Base-by-base conservation (phyloP, 2,797 vertebrate species). In the Tarsius wallacei region DNA sequence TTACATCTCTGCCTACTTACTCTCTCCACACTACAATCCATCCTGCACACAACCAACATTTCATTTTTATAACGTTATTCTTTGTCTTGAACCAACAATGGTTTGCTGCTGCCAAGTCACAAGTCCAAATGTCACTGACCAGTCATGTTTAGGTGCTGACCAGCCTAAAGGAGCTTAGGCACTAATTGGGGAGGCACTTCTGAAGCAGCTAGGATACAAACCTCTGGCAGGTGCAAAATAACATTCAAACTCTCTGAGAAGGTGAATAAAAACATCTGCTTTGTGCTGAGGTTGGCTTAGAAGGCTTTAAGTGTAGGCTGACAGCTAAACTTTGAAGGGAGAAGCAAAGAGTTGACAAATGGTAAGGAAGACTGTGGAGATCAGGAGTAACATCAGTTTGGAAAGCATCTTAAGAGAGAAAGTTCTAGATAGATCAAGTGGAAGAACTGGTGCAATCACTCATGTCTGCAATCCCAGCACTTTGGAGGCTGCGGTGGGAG, bases 331-430 rank as follows among this genome's bases (percentile, higher is more conserved):
- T 77, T 59, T 36, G 31, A 83, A 53, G 77, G 51, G 53, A 90
- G 73, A 83, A 86, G 28, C 33, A 33, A 78, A 73, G 51, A 36
- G 16, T 33, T 31, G 80, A 26, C 42, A 12, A 61, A 47, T 33
- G 4, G 42, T 1, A 33, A 51, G 31, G 51, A 61, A 71, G 33
- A 6, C 7, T 22, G 42, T 42, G 31, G 15, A 55, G 51, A 11
- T 33, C 16, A 31, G 4, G 0, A 36, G 1, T 1, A 22, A 36
- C 24, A 3, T 0, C 4, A 2, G 13, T 55, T 15, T 64, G 64
- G 33, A 77, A 74, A 31, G 51, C 51, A 70, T 15, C 3, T 47
- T 9, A 36, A 16, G 55, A 81, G 28, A 33, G 8, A 15, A 5
- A 9, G 33, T 68, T 68, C 64, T 70, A 8, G 42, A 33, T 2